These are phyloP conservation scores for Coreius guichenoti DNA, from an alignment of 2,797 vertebrate genomes.

Conservation along the genomic window DNA sequence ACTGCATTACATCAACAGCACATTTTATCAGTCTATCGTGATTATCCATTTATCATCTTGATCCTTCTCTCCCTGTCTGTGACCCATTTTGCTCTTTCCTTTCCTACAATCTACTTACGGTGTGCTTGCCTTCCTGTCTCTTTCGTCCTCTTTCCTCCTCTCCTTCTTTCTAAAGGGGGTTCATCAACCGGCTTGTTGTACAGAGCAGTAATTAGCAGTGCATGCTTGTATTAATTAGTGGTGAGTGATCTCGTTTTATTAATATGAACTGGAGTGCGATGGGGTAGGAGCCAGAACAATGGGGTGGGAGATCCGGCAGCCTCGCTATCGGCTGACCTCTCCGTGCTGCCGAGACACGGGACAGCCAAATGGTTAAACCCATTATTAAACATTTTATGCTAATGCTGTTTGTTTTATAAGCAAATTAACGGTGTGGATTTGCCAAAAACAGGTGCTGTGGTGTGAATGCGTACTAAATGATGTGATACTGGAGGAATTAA, in stretches of 20 bases:
- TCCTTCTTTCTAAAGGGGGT: constrained; percentile 74
- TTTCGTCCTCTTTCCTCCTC: constrained; percentile 39
- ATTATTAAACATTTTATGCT: constrained; percentile 96
- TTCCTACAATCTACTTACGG: constrained; percentile 68
- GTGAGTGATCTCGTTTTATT: constrained; percentile 95
- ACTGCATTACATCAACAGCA: constrained; percentile 30
- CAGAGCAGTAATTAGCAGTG: constrained; percentile 92
- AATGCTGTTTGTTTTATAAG: constrained; percentile 97
- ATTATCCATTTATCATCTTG: constrained; percentile 43
- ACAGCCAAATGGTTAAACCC: constrained; percentile 81
- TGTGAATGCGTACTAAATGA: constrained; percentile 97
- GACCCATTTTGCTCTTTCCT: constrained; percentile 57
- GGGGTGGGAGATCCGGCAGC: constrained; percentile 83
- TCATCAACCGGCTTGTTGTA: constrained; percentile 88
- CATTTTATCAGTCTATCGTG: constrained; percentile 45
- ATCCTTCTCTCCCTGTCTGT: constrained; percentile 40
- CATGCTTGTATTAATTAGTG: constrained; percentile 97
- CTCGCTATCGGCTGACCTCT: constrained; percentile 80
- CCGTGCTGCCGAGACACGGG: constrained; percentile 76
- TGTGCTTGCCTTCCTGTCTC: constrained; percentile 28
- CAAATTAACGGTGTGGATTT: constrained; percentile 92
- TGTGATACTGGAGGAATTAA: constrained; percentile 99
- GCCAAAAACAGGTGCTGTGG: constrained; percentile 96
- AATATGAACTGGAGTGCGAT: constrained; percentile 83
- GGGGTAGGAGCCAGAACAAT: constrained; percentile 56